phyloP scores from a whole-genome alignment of 2,113 vertebrate genomes.

The Pandion haliaetus region DNA sequence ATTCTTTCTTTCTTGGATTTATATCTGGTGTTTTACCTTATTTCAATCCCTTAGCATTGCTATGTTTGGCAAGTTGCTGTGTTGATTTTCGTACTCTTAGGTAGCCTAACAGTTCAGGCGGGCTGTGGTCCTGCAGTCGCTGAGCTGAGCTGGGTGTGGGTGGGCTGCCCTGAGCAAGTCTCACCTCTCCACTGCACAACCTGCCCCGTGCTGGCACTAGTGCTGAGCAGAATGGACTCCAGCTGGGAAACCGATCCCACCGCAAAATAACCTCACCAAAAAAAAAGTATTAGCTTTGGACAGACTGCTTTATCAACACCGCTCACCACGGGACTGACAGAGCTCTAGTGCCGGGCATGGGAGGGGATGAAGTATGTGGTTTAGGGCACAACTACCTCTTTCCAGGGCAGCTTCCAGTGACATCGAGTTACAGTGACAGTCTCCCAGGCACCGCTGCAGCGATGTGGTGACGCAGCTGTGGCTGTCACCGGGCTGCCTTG shows the following conservation, averaged over 20 bases:
- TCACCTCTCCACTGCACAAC: neutral
- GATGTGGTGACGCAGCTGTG: neutral
- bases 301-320: neutral
- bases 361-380: neutral
- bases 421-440: neutral
- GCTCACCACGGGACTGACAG: too few relatives aligned
- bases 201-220: neutral
- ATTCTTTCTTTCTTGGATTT: neutral
- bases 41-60: too few relatives aligned
- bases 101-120: neutral
- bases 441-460: neutral
- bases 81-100: neutral
- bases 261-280: neutral
- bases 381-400: neutral
- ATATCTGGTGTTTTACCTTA: neutral
- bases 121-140: neutral
- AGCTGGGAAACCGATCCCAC: neutral
- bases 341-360: neutral
- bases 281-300: neutral
- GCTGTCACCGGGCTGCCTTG: neutral
- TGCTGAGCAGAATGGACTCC: neutral
- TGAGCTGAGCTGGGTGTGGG: too few relatives aligned
- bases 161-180: neutral
- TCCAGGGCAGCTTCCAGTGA: neutral
- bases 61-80: neutral